Percentiles rank a stretch among this genome's conserved stretches.
phyloP scores from a whole-genome alignment of 2,888 invertebrate genomes.

The Oscheius sp. region DNA sequence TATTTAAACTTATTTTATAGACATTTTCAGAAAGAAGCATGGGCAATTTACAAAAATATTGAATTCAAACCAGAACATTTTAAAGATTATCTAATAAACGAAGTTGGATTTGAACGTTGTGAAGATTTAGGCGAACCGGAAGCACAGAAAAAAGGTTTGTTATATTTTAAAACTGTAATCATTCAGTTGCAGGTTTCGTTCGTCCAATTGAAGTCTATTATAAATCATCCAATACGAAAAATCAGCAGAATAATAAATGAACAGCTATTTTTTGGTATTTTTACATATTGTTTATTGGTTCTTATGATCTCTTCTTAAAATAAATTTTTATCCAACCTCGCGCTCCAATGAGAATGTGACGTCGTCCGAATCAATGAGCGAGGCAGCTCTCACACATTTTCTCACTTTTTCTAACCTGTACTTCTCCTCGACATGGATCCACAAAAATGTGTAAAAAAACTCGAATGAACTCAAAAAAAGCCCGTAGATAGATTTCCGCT shows the following conservation, averaged over 20 bases:
- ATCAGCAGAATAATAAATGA: constrained; percentile 15
- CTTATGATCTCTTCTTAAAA: constrained; percentile 21
- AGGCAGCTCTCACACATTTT: constrained; percentile 19
- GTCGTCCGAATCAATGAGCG: constrained; percentile 9
- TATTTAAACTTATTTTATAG: too few relatives aligned
- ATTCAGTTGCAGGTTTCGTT: constrained; percentile 50
- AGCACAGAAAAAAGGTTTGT: constrained; percentile 62
- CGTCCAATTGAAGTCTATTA: constrained; percentile 58
- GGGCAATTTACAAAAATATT: constrained; percentile 82
- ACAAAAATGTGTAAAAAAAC: neutral
- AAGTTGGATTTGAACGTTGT: constrained; percentile 66
- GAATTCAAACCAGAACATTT: constrained; percentile 91
- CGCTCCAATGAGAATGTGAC: constrained; percentile 29
- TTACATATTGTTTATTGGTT: constrained; percentile 12
- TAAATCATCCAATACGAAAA: constrained; percentile 39
- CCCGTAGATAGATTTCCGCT: neutral
- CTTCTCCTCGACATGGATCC: neutral
- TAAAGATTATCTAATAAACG: constrained; percentile 85
- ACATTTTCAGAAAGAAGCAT: constrained; percentile 58
- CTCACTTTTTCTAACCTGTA: constrained; percentile 15
- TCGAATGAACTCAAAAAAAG: neutral
- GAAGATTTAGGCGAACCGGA: constrained; percentile 60
- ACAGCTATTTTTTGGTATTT: constrained; percentile 28
- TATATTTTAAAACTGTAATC: constrained; percentile 4
- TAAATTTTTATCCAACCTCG: constrained; percentile 17